A percentile compares a stretch with the other conserved stretches of the same genome.
Conservation (phyloP, 37 sponge, comb jelly and placozoan genomes). For the Cliona cf. orientalis region DNA sequence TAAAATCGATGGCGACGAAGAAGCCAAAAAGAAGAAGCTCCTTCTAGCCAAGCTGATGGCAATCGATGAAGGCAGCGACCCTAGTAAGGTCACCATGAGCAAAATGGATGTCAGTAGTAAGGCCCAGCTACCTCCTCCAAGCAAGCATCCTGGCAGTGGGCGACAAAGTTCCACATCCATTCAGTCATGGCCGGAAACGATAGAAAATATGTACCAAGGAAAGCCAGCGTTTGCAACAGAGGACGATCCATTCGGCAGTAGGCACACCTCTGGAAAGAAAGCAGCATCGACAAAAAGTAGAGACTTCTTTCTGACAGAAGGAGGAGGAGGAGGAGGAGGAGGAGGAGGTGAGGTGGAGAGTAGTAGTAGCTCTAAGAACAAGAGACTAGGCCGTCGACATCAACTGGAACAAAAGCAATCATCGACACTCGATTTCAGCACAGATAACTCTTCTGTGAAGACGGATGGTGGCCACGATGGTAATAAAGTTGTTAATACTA, state of each 20-base stretch:
- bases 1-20: neutral
- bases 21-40: conserved; percentile 22
- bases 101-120: neutral
- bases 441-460: neutral
- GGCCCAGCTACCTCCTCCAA: neutral
- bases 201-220: conserved; percentile 83
- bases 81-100: conserved; percentile 5
- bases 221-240: conserved; percentile 72
- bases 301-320: neutral
- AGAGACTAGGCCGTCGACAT: neutral
- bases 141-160: neutral
- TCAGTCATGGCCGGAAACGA: conserved; percentile 3
- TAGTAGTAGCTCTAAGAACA: neutral
- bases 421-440: neutral
- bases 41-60: conserved; percentile 60
- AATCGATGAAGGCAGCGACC: conserved; percentile 48
- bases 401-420: too few relatives aligned
- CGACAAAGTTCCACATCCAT: neutral
- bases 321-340: neutral
- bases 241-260: conserved; percentile 74
- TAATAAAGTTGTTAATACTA: neutral
- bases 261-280: conserved; percentile 15
- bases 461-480: neutral
- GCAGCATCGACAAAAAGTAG: neutral
- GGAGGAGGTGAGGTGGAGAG: neutral